Base-by-base conservation (phyloP, 2,113 vertebrate genomes). In the Sprattus sprattus region DNA sequence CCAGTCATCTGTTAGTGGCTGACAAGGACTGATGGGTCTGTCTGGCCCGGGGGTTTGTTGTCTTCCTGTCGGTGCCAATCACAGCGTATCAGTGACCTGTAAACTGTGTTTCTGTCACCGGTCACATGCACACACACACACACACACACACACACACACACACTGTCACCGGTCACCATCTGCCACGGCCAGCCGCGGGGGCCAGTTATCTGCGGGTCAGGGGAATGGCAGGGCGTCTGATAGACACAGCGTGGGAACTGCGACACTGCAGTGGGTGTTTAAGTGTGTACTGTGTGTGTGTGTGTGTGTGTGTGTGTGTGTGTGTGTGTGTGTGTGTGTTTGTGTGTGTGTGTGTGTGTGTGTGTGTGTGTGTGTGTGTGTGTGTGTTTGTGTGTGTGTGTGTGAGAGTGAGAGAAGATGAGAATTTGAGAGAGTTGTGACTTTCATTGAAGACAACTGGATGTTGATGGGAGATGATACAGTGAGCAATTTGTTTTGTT, bases 111-210 rank as follows among this genome's bases (percentile, higher is more conserved):
- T 86, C 52, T 18, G 71, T 85, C 75, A 85, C 81, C 85, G 89
- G 87, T 89, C 89, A n/a, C n/a, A n/a, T n/a, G n/a, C n/a, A n/a
- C n/a, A n/a, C n/a, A n/a, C n/a, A n/a, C n/a, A n/a, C n/a, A n/a
- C n/a, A n/a, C n/a, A n/a, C n/a, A n/a, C n/a, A n/a, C n/a, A n/a
- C n/a, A n/a, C n/a, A n/a, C n/a, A n/a, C n/a, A n/a, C n/a, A n/a
- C n/a, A n/a, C n/a, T n/a, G n/a, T n/a, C n/a, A 85, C 81, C 85
- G 89, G 87, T 89, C 89, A 85, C 89, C 87, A 88, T 88, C 85
- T 88, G 89, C 54, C 85, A 87, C 71, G 80, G 78, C 86, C 75
- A 83, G 88, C 85, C 15, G 85, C 49, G 28, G 81, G 81, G 47
- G 52, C 54, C 57, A 64, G 57, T 64, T 57, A 60, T 81, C 83